These are phyloP conservation scores for Micrasema minimum DNA, from an alignment of 1,140 invertebrate species.

Conservation along the genomic window DNA sequence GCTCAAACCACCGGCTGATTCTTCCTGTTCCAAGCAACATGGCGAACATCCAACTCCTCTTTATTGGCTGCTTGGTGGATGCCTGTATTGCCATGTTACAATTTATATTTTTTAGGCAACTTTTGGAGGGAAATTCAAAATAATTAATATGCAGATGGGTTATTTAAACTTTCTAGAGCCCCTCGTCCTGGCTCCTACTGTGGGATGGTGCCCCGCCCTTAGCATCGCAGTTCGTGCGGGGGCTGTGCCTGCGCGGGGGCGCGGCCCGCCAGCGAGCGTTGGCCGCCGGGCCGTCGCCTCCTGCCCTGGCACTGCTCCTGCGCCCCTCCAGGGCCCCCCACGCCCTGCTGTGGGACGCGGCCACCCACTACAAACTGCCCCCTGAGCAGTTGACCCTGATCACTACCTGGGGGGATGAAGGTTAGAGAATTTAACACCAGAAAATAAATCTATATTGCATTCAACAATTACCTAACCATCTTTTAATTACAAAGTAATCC, in stretches of 20 bases:
- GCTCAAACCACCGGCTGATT: no score
- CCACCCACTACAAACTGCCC: conserved; percentile 17
- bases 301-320: conserved; percentile 33
- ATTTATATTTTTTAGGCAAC: no score
- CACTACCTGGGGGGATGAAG: conserved; percentile 46
- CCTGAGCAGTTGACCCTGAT: conserved; percentile 37
- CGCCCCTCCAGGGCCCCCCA: conserved; percentile 37
- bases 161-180: conserved; percentile 45
- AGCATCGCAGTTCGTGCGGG: conserved; percentile 37
- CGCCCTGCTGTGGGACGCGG: conserved; percentile 43
- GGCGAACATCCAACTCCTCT: no score
- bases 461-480: no score
- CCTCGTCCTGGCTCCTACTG: conserved; percentile 27
- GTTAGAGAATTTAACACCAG: conserved; percentile 34
- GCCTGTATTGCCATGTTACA: no score
- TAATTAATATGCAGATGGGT: no score
- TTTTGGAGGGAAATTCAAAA: no score
- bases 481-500: no score
- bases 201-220: conserved; percentile 38
- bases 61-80: no score
- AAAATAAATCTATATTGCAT: no score
- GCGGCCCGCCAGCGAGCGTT: conserved; percentile 27
- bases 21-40: no score
- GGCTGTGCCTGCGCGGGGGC: conserved; percentile 33
- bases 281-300: background rate